These are phyloP conservation scores for Microcebus lehilahytsara DNA, from an alignment of 2,113 vertebrate species.

Conservation along the genomic window DNA sequence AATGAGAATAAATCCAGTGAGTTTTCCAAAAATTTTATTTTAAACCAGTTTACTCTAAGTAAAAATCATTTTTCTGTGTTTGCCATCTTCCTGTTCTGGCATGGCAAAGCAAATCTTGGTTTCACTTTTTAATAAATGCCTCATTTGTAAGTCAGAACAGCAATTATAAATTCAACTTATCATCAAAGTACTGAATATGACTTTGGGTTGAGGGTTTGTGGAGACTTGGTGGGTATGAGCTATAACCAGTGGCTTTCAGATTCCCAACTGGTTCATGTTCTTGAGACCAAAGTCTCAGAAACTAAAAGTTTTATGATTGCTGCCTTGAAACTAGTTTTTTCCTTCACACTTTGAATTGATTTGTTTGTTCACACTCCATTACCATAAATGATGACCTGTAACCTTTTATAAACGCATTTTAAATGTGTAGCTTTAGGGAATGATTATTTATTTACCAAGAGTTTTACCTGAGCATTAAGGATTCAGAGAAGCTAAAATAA, in stretches of 20 bases:
- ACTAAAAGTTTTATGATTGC: conserved; percentile 59
- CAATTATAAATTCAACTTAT: neutral
- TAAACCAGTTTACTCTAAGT: conserved; percentile 41
- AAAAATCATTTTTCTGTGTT: conserved; percentile 37
- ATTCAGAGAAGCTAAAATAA: conserved; percentile 74
- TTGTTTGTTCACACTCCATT: conserved; percentile 79
- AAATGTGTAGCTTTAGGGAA: conserved; percentile 78
- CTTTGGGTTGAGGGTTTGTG: neutral
- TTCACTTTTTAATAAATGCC: conserved; percentile 17
- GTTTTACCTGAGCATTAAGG: conserved; percentile 71
- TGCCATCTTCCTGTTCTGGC: conserved; percentile 11
- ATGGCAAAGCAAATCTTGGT: neutral
- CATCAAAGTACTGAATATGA: neutral
- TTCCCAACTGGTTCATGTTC: conserved; percentile 17
- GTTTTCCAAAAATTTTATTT: conserved; percentile 43
- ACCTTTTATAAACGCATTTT: conserved; percentile 81
- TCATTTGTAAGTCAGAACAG: conserved; percentile 21
- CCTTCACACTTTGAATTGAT: conserved; percentile 82
- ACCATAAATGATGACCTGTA: conserved; percentile 81
- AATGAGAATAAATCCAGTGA: neutral
- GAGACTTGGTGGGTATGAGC: neutral
- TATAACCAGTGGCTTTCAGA: neutral
- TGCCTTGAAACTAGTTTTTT: conserved; percentile 77
- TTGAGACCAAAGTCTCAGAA: conserved; percentile 66
- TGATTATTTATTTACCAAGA: conserved; percentile 82